Evolutionary conservation across 2,113 vertebrate species (phyloP).

Genomic region (Spea multiplicata): DNA sequence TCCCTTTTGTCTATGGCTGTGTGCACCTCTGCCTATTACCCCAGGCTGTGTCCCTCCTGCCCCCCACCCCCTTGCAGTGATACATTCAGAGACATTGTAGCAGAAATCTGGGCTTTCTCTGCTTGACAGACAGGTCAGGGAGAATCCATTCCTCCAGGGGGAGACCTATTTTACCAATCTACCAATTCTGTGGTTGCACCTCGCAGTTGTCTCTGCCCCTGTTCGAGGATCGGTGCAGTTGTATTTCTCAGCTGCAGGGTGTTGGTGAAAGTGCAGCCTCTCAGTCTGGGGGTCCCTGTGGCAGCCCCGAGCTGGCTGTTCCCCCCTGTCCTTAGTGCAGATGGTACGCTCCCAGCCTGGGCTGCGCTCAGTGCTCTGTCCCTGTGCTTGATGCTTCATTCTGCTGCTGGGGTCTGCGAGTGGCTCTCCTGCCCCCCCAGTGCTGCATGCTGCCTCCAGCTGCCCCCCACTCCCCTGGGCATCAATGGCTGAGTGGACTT

Average conservation of each 20-base stretch:
- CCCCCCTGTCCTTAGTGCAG: not conserved
- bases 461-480: conserved; percentile 3
- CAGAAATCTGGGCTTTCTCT: conserved; percentile 68
- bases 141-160: conserved; percentile 62
- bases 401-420: conserved; percentile 58
- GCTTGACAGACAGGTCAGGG: conserved; percentile 63
- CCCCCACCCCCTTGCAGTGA: conserved; percentile 46
- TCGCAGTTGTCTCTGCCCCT: not conserved
- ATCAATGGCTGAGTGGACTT: conserved; percentile 57
- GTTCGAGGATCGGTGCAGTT: not conserved
- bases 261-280: not conserved
- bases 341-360: conserved; percentile 13
- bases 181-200: not conserved
- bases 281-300: not conserved
- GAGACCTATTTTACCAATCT: not conserved
- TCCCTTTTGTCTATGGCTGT: not conserved
- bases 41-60: conserved; percentile 54
- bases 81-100: conserved; percentile 64
- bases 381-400: conserved; percentile 62
- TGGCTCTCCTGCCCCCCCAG: conserved; percentile 11
- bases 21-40: conserved; percentile 49
- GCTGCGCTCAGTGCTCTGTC: conserved; percentile 34
- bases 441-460: not conserved
- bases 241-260: not conserved
- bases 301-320: not conserved